Base-by-base conservation (phyloP, 2,797 vertebrate species). In the Melopsittacus undulatus region DNA sequence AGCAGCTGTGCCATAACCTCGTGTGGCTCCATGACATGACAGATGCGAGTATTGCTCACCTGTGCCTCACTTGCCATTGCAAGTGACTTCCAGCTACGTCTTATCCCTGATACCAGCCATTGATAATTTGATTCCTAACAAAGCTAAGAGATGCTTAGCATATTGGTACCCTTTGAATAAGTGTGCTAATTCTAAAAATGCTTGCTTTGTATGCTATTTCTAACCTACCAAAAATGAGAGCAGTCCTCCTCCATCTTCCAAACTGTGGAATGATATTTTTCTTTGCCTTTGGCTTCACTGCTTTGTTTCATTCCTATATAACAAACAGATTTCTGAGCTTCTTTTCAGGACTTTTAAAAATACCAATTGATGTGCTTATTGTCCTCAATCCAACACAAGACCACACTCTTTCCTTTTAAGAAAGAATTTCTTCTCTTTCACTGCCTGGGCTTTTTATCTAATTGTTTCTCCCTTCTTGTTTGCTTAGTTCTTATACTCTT, bases 1-100 rank as follows among this genome's bases (percentile, higher is more conserved):
- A 4, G n/a, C 2, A 4, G 9, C 34, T 0, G 0, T 32, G 27
- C 24, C 1, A 0, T 68, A 52, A 29, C 38, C 61, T 74, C 0
- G 0, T 0, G 0, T 1, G 15, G 21, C 78, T 38, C 32, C 0
- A 0, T 49, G 76, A 36, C 80, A 38, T 0, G 0, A 11, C 23
- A 12, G 5, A 19, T 2, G 1, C 0, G 2, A 51, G 1, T 5
- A 10, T 6, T 5, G 1, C 48, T 68, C 0, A 0, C 69, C 74
- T 69, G 15, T 14, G 61, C 70, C 63, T 69, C 4, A 32, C 24
- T 38, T 64, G 57, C 76, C 27, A 3, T 1, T 63, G 63, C 56
- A 40, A 74, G 70, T 1, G 40, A 52, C 66, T 90, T 88, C n/a
- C 49, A 84, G 40, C 83, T 93, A 52, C 74, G 76, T 85, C 23